These are phyloP conservation scores for Azorinus chamasolen DNA, from an alignment of 2,888 invertebrate genomes.

Conservation along the genomic window DNA sequence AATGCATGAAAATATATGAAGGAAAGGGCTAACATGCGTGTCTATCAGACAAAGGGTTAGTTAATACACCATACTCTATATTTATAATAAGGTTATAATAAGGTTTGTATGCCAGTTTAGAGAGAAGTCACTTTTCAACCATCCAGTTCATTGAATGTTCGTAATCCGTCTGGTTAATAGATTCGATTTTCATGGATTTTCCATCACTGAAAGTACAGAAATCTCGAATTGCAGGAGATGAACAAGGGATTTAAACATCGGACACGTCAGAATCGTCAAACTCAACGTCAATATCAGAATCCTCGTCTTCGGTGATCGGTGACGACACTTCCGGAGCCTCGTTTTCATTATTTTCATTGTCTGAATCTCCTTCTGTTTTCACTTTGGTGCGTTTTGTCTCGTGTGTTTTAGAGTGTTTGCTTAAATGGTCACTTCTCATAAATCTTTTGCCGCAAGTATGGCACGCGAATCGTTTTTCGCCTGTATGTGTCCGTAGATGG, in stretches of 20 bases:
- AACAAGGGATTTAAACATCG: constrained; percentile 53
- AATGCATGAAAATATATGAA: no score
- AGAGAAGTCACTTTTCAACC: no score
- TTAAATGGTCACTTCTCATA: constrained; percentile 96
- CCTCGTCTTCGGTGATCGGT: constrained; percentile 64
- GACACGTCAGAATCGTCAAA: constrained; percentile 71
- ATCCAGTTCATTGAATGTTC: no score
- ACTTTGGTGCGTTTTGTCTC: constrained; percentile 77
- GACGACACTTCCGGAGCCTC: background rate
- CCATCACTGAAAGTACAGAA: no score
- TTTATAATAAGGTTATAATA: no score
- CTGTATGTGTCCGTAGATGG: constrained; percentile 97
- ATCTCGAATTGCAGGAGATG: no score
- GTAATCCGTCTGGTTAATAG: no score
- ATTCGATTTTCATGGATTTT: no score
- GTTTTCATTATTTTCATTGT: constrained; percentile 43
- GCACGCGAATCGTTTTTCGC: constrained; percentile 96
- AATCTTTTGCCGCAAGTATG: constrained; percentile 95
- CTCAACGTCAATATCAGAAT: constrained; percentile 76
- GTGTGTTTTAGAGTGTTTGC: constrained; percentile 96
- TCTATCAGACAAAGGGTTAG: no score
- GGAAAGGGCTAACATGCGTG: no score
- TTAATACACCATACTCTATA: no score
- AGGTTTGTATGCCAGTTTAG: no score
- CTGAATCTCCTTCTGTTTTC: constrained; percentile 48